phyloP scores from a whole-genome alignment of 2,797 vertebrate species.

The Darevskia nairensis region DNA sequence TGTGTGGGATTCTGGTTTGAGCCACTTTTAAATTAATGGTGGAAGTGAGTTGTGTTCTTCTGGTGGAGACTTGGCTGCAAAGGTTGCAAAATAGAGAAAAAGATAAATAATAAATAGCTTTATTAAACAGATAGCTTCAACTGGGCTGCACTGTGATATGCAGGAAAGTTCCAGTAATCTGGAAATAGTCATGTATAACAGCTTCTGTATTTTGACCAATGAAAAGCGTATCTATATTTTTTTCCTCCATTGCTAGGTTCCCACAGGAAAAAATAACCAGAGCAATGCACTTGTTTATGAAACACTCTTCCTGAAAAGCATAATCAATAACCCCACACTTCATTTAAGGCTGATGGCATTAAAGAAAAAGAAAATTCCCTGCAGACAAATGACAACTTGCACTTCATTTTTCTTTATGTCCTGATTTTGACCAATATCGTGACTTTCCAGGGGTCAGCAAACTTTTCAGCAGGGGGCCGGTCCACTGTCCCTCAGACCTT shows the following conservation, averaged over 20 bases:
- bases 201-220: neutral
- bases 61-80: neutral
- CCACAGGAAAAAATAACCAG: neutral
- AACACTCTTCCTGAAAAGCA: conserved; percentile 9
- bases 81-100: no score
- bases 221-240: neutral
- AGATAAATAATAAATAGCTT: no score
- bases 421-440: neutral
- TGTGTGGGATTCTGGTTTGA: neutral
- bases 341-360: neutral
- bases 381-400: neutral
- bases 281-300: neutral
- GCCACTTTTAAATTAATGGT: neutral
- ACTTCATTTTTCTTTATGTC: neutral
- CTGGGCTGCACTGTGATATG: no score
- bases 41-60: neutral
- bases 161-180: neutral
- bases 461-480: no score
- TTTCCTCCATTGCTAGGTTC: neutral
- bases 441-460: no score
- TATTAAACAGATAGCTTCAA: neutral
- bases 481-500: no score
- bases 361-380: neutral
- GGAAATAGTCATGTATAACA: neutral
- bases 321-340: conserved; percentile 9